A percentile compares a stretch with the other conserved stretches of the same genome.
phyloP scores from a whole-genome alignment of 2,888 invertebrate genomes.

The Colletes collaris region DNA sequence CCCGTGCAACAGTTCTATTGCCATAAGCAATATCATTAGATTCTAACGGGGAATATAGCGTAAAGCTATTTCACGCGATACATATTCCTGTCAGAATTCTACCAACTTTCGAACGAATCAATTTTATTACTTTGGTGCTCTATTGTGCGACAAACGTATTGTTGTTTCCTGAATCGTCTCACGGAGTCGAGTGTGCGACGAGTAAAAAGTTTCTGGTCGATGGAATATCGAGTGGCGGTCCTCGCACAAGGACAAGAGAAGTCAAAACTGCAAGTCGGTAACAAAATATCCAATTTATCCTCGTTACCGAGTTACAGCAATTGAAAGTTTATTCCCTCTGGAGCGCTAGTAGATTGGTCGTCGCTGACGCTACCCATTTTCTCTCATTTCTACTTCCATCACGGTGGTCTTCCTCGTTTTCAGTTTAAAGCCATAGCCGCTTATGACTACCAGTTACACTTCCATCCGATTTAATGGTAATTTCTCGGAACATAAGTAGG shows the following conservation, averaged over 20 bases:
- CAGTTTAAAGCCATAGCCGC: conserved; percentile 16
- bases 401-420: conserved; percentile 17
- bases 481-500: conserved; percentile 6
- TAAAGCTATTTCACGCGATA: no score
- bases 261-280: conserved; percentile 42
- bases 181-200: neutral
- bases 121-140: neutral
- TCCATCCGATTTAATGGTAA: conserved; percentile 20
- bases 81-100: no score
- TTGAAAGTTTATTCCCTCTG: conserved; percentile 57
- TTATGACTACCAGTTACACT: conserved; percentile 2
- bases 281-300: conserved; percentile 62
- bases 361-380: conserved; percentile 49
- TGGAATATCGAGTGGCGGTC: conserved; percentile 7
- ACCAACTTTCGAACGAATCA: neutral
- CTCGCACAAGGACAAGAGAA: neutral
- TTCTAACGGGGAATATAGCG: no score
- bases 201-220: conserved; percentile 7
- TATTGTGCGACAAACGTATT: neutral
- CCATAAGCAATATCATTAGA: no score
- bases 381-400: conserved; percentile 26
- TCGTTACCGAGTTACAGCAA: conserved; percentile 61
- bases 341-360: conserved; percentile 43
- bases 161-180: neutral
- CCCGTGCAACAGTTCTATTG: no score